Conservation (phyloP, 2,113 vertebrate genomes). For the Siphamia tubifer region DNA sequence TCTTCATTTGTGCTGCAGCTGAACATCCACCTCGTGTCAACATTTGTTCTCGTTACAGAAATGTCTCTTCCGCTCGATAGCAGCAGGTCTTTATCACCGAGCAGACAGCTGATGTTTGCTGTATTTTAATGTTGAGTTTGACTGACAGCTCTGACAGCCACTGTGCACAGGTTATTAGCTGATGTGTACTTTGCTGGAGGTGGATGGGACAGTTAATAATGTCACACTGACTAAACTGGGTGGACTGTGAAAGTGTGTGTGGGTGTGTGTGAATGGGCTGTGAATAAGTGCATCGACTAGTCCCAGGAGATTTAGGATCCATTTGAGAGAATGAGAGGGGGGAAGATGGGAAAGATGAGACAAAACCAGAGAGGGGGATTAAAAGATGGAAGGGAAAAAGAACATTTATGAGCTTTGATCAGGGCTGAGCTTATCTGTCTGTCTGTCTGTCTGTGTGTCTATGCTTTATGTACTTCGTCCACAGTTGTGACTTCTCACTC, state of each 20-base stretch:
- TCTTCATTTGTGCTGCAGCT: too few species aligned
- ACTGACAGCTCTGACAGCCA: conserved; percentile 38
- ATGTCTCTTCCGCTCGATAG: background rate
- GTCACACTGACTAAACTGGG: conserved; percentile 14
- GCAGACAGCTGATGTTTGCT: conserved; percentile 21
- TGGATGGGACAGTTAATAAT: conserved; percentile 25
- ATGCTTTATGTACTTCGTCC: background rate
- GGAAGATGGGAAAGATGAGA: conserved; percentile 21
- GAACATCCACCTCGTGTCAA: too few species aligned
- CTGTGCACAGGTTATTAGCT: conserved; percentile 37
- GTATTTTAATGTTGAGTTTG: conserved; percentile 13
- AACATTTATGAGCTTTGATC: conserved; percentile 17
- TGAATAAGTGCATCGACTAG: background rate
- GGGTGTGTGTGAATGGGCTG: conserved; percentile 16
- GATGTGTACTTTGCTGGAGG: conserved; percentile 14
- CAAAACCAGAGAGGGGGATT: background rate
- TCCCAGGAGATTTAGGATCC: conserved; percentile 12
- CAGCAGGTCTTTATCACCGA: background rate
- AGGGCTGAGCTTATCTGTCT: conserved; percentile 1
- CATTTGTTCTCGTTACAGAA: too few species aligned
- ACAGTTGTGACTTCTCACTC: background rate
- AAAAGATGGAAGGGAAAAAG: conserved; percentile 5
- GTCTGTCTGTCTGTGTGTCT: background rate
- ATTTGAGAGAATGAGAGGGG: conserved; percentile 4
- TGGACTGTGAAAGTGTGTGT: background rate